phyloP scores from a whole-genome alignment of 2,888 invertebrate species.

The Pristionchus japonicus region DNA sequence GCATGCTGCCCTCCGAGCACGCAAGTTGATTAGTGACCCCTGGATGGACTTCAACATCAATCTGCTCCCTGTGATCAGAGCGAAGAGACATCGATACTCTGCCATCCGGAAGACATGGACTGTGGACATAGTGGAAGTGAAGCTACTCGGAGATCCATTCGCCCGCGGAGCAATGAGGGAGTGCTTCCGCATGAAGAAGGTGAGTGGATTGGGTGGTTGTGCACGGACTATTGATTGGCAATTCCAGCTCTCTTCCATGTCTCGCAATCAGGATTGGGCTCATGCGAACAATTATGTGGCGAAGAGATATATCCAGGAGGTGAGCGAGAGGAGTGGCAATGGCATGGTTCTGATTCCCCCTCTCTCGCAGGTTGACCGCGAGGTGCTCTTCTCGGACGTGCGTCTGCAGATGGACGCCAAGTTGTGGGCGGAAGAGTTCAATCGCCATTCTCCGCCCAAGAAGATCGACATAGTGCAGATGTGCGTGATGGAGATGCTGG shows the following conservation, averaged over 20 bases:
- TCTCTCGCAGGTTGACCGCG: constrained; percentile 69
- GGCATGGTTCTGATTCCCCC: constrained; percentile 50
- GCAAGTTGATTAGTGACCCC: constrained; percentile 76
- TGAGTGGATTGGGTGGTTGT: constrained; percentile 50
- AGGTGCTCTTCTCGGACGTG: constrained; percentile 80
- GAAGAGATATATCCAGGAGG: constrained; percentile 77
- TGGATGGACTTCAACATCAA: constrained; percentile 78
- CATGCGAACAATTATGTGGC: constrained; percentile 80
- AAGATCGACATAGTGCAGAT: constrained; percentile 81
- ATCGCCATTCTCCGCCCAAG: constrained; percentile 80
- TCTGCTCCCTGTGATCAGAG: constrained; percentile 76
- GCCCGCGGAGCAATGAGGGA: constrained; percentile 80
- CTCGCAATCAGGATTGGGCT: constrained; percentile 77
- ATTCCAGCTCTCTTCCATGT: constrained; percentile 70
- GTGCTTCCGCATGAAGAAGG: constrained; percentile 79
- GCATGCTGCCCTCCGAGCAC: constrained; percentile 56
- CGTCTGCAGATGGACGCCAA: constrained; percentile 81
- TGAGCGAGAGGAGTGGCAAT: constrained; percentile 41
- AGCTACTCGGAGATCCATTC: constrained; percentile 76
- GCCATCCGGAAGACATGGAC: constrained; percentile 78
- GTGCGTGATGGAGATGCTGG: constrained; percentile 78
- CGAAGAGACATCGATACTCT: constrained; percentile 78
- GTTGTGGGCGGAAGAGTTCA: constrained; percentile 80
- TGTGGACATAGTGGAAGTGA: constrained; percentile 77
- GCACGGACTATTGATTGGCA: constrained; percentile 65